Percentiles rank a stretch among this genome's conserved stretches.
These are phyloP conservation scores for Aleiodes testaceus DNA, from an alignment of 2,888 invertebrate species.

Conservation along the genomic window DNA sequence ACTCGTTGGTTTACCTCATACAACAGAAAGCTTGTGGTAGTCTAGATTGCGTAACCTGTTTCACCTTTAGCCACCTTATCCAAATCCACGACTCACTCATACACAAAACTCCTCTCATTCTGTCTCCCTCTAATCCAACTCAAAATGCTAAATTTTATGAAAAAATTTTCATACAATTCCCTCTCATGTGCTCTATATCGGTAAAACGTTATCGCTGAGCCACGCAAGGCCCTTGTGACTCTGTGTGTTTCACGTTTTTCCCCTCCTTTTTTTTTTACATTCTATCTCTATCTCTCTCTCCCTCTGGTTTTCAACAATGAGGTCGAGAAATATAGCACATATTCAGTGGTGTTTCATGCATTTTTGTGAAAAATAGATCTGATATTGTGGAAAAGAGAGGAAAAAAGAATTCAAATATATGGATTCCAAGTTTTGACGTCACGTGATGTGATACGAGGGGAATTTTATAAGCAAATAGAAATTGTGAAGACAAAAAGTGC, in stretches of 20 bases:
- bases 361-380: no score
- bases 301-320: no score
- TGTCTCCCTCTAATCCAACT: constrained; percentile 22
- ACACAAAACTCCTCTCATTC: not conserved
- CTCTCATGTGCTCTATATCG: constrained; percentile 45
- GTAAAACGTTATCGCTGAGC: constrained; percentile 27
- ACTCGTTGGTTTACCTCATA: constrained; percentile 20
- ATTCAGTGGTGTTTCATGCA: no score
- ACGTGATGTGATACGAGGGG: no score
- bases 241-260: not conserved
- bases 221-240: constrained; percentile 22
- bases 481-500: no score
- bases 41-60: constrained; percentile 36
- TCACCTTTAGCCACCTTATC: constrained; percentile 41
- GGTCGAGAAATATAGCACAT: no score
- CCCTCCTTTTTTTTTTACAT: no score
- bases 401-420: no score
- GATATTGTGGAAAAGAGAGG: no score
- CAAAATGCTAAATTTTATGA: constrained; percentile 49
- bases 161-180: constrained; percentile 51
- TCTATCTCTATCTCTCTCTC: no score
- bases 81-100: constrained; percentile 26
- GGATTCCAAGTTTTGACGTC: no score
- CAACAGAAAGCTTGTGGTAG: not conserved
- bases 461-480: no score